Conservation (phyloP, 2,888 invertebrate genomes). For the Pyrrhosoma nymphula region DNA sequence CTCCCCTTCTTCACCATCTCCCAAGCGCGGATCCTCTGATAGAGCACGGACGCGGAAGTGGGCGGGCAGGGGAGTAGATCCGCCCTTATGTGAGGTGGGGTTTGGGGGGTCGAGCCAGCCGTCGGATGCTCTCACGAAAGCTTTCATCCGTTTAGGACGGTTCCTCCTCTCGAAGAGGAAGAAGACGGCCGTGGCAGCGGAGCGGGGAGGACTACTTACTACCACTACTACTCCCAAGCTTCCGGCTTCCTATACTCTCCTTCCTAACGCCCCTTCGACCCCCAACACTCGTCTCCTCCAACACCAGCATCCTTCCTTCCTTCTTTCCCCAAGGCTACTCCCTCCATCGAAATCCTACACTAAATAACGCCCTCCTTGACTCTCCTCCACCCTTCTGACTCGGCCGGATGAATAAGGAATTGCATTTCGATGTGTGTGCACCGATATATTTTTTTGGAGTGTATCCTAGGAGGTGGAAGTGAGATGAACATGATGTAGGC, state of each 20-base stretch:
- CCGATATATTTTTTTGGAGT: too few species aligned
- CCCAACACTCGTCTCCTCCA: too few species aligned
- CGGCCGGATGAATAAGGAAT: too few species aligned
- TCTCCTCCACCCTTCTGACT: too few species aligned
- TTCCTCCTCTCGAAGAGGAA: slow-evolving; percentile 5
- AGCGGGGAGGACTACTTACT: not conserved
- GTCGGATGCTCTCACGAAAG: slow-evolving; percentile 37
- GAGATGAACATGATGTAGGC: too few species aligned
- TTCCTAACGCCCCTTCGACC: not conserved
- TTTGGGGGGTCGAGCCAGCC: not conserved
- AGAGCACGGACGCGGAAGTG: not conserved
- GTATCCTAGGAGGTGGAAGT: too few species aligned
- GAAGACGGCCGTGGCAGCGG: not conserved
- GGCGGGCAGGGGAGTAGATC: not conserved
- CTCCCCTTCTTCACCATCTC: not conserved
- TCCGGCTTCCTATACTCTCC: not conserved
- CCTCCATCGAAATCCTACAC: not conserved
- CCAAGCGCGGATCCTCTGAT: not conserved
- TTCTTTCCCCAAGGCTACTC: not conserved
- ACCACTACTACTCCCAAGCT: not conserved
- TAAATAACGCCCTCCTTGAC: not conserved
- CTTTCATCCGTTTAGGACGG: slow-evolving; percentile 59
- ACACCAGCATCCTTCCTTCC: not conserved
- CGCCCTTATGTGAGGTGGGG: not conserved
- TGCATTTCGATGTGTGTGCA: too few species aligned